A percentile compares a stretch with the other conserved stretches of the same genome.
Conservation (phyloP, 2,797 vertebrate genomes). For the Rousettus madagascariensis region DNA sequence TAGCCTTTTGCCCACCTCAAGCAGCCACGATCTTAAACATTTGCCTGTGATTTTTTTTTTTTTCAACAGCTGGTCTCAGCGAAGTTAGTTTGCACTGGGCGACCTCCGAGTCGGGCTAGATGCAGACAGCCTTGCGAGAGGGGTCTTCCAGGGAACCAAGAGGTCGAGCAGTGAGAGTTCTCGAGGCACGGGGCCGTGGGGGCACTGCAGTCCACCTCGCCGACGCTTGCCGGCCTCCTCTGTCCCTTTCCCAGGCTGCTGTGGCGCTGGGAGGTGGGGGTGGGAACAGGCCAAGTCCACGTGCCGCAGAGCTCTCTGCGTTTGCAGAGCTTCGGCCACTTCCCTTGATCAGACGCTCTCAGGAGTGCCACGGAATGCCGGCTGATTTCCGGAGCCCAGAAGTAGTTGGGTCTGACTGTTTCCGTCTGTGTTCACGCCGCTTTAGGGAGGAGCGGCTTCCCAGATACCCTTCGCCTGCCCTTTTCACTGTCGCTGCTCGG, state of each 20-base stretch:
- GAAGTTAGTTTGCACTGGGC: neutral
- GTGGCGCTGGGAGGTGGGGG: neutral
- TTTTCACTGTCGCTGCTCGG: neutral
- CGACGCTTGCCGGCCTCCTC: neutral
- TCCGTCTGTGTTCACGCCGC: neutral
- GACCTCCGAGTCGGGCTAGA: neutral
- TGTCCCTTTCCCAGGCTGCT: neutral
- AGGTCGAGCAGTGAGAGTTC: neutral
- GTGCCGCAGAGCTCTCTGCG: neutral
- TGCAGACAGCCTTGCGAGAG: neutral
- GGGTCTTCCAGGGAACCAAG: neutral
- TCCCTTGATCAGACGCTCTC: neutral
- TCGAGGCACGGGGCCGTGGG: neutral
- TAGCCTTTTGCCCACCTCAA: neutral
- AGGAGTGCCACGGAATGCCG: neutral
- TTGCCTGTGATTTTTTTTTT: neutral
- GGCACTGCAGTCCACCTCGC: neutral
- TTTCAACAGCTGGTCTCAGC: neutral
- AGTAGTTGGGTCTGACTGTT: neutral
- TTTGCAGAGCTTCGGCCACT: neutral
- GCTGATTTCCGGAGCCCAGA: conserved; percentile 1
- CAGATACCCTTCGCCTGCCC: neutral
- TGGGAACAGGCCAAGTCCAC: neutral
- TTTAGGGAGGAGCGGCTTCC: neutral
- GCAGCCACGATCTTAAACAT: neutral